Evolutionary conservation across 2,113 vertebrate genomes (phyloP), one percentile per base, ranked within the genome.

Genomic region (Colaptes auratus): DNA sequence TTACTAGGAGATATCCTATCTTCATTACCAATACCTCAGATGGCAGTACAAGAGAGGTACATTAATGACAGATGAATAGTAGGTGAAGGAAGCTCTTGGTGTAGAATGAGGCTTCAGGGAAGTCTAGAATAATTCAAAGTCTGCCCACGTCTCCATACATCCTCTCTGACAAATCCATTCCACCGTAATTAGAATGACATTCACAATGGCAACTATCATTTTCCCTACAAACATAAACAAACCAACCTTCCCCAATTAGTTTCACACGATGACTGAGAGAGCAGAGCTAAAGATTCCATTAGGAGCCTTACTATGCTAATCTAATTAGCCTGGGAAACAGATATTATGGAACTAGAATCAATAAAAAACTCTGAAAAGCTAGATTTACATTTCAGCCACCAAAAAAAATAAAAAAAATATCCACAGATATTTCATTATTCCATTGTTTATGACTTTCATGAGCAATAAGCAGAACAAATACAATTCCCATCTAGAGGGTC

Each of bases 161-260:
- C 60, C 74, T 86, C 39, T 76, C 67, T 91, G 86, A 91, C 71
- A 93, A 90, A 82, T 50, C 35, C 78, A 95, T 96, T 52, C 59
- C 52, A 90, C 63, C 17, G 44, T 95, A 95, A 96, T 97, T 95
- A 89, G 59, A 91, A 93, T 94, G 84, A 86, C 94, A 96, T 93
- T 95, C 88, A 94, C 64, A 96, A 75, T 79, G 90, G n/a, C 72
- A 94, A 46, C 50, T 86, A 85, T 59, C 70, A 88, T 89, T 88
- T 93, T 88, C 33, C 55, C 44, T 58, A 75, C 23, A 80, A 91
- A 74, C 30, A 81, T 93, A 95, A 95, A 96, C 88, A 95, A 95
- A 81, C 36, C 77, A 92, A 91, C 69, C 53, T 94, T 86, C 39
- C 39, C 66, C 94, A 95, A 83, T 96, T 94, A 94, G 63, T 88